Base-by-base conservation (phyloP, 2,113 vertebrate genomes). In the Elephantulus edwardii region DNA sequence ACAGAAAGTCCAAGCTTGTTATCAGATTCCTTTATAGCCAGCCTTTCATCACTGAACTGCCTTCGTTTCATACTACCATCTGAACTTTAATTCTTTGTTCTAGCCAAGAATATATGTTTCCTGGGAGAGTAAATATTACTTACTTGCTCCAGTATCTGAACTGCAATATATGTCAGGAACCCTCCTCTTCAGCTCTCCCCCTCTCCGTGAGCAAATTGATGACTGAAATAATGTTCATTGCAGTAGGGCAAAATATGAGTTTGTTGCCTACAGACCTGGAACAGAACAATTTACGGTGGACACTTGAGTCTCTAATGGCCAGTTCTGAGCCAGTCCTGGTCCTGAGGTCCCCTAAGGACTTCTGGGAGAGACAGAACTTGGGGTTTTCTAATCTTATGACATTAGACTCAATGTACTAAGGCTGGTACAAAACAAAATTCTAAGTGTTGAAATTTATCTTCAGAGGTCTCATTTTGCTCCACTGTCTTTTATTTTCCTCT, bases 51-150 rank as follows among this genome's bases (percentile, higher is more conserved):
- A 60, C 26, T 79, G 33, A 77, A 79, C 46, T 89, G 83, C 66
- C 12, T 89, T 76, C 35, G 14, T 33, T 83, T 85, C 48, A 48
- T 91, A 48, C 42, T 83, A 56, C 71, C 89, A 26, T 92, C 50
- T n/a, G 83, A n/a, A 40, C 64, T 83, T 86, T 13, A 86, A 42
- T n/a, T 83, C 26, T 70, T 80, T 70, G 33, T 89, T 94, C 33
- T 5, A 62, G 38, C 22, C 64, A 91, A 86, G 30, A 68, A 58
- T 52, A 78, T 30, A 70, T 79, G 38, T 54, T 93, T 91, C 70
- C 28, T 83, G 13, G 75, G 38, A 79, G n/a, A 83, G 33, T 82
- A 82, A 94, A 88, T 85, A 40, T 75, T n/a, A 82, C 38, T 88
- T 91, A 22, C 35, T 75, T 20, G 6, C 38, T 79, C 50, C 33